Evolutionary conservation across 2,113 vertebrate species (phyloP).

Genomic region (Varanus komodoensis): DNA sequence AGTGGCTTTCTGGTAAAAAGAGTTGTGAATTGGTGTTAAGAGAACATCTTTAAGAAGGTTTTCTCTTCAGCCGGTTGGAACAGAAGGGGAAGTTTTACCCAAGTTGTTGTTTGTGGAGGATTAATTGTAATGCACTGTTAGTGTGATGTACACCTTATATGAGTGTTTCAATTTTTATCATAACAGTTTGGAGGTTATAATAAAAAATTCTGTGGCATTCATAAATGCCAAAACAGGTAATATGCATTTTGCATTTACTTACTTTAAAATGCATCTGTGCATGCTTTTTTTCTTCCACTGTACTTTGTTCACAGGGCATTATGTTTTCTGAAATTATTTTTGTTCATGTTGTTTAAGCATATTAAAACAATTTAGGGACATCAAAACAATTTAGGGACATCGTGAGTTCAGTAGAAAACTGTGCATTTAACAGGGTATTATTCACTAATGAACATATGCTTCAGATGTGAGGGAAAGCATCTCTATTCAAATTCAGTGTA

Average conservation of each 20-base stretch:
- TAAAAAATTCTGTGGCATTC: not conserved
- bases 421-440: not conserved
- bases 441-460: not conserved
- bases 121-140: not conserved
- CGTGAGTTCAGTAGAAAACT: not conserved
- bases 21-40: constrained; percentile 31
- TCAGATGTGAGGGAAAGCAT: not conserved
- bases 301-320: not conserved
- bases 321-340: not conserved
- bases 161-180: constrained; percentile 46
- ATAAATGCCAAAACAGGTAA: not conserved
- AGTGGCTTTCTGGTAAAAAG: not conserved
- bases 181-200: constrained; percentile 9
- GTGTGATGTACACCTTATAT: not conserved
- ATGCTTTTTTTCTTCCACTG: not conserved
- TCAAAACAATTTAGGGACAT: not conserved
- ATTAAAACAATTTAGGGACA: not conserved
- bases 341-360: not conserved
- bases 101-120: constrained; percentile 25
- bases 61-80: constrained; percentile 35
- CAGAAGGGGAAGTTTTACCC: constrained; percentile 27
- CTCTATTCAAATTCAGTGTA: constrained; percentile 3
- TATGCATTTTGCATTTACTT: constrained; percentile 1
- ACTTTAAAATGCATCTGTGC: not conserved
- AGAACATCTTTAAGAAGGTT: constrained; percentile 47